These are phyloP conservation scores for Chrysocyon brachyurus DNA, from an alignment of 2,797 vertebrate genomes.

Conservation along the genomic window DNA sequence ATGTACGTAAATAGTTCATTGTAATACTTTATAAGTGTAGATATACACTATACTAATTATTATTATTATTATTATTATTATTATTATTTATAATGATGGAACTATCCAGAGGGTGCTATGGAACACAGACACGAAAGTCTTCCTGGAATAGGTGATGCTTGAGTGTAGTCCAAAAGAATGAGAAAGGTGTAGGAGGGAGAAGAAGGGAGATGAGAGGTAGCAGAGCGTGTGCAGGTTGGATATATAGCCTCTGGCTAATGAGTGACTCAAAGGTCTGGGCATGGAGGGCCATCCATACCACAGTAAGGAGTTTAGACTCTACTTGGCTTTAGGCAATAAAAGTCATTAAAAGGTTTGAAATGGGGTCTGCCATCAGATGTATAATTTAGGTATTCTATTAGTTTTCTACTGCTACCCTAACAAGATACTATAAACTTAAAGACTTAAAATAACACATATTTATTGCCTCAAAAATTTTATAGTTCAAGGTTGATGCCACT, in stretches of 20 bases:
- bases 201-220: neutral
- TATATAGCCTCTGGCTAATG: neutral
- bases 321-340: neutral
- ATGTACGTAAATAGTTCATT: neutral
- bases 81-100: neutral
- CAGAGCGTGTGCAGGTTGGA: neutral
- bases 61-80: neutral
- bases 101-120: neutral
- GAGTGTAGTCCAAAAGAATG: neutral
- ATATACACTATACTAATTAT: neutral
- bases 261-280: neutral
- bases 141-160: neutral
- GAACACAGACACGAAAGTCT: neutral
- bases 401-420: neutral
- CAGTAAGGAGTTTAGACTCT: neutral
- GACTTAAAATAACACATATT: neutral
- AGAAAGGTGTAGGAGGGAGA: neutral
- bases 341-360: neutral
- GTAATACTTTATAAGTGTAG: neutral
- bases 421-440: neutral
- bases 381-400: neutral
- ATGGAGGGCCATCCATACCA: fast-evolving
- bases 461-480: neutral
- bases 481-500: neutral
- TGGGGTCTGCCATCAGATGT: neutral